Evolutionary conservation across 2,888 invertebrate genomes (phyloP).

Genomic region (Apamea crenata): DNA sequence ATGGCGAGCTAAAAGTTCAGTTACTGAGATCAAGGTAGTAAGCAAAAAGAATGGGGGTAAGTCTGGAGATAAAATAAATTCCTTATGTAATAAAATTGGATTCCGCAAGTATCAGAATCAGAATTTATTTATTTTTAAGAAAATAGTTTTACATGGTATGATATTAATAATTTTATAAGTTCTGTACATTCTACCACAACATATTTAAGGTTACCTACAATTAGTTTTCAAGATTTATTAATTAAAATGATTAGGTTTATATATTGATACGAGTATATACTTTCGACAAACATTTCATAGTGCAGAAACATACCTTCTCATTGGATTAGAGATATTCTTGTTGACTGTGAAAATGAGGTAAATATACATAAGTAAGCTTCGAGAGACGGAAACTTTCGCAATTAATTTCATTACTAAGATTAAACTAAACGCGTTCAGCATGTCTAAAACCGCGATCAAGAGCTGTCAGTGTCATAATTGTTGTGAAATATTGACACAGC

Average conservation of each 20-base stretch:
- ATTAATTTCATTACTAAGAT: background rate
- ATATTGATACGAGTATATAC: too few species aligned
- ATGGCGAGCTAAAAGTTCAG: background rate
- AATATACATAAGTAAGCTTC: background rate
- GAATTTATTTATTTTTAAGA: too few species aligned
- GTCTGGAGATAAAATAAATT: background rate
- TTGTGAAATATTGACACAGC: background rate
- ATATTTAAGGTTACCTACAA: too few species aligned
- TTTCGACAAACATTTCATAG: background rate
- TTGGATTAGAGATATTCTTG: background rate
- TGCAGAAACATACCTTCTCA: background rate
- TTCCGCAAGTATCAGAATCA: background rate
- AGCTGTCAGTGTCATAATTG: background rate
- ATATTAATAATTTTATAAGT: too few species aligned
- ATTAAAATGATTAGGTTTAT: too few species aligned
- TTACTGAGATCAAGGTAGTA: background rate
- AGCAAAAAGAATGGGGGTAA: too few species aligned
- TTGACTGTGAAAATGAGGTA: background rate
- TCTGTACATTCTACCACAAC: too few species aligned
- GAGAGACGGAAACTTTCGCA: background rate
- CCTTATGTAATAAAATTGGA: background rate
- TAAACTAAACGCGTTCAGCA: background rate
- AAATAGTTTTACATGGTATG: too few species aligned
- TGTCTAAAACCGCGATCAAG: background rate
- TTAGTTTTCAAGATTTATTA: too few species aligned